Base-by-base conservation (phyloP, 2,797 vertebrate species). In the Sciaenops ocellatus region DNA sequence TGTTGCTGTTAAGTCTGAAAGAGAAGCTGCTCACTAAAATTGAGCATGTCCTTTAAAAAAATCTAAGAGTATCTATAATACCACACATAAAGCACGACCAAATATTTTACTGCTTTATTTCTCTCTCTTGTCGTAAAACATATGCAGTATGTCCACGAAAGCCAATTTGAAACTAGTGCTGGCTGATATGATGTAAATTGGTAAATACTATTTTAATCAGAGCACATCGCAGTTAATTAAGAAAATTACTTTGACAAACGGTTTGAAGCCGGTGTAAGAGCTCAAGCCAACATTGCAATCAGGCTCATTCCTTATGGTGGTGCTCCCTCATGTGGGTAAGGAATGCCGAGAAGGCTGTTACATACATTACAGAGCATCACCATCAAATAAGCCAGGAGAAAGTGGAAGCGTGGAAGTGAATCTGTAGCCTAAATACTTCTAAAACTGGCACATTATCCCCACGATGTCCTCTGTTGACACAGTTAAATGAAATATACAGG, bases 171-270 rank as follows among this genome's bases (percentile, higher is more conserved):
- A 84, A 67, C 54, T 74, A 69, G 52, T 26, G 66, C 82, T 17
- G 90, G 67, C 82, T 90, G 81, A 89, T 90, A 88, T 70, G 84
- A 89, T 87, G 86, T 74, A 92, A 90, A 93, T 92, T 93, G 90
- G 87, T 92, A 89, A 93, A 93, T 91, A 85, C 88, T 87, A 85
- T 90, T 89, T 88, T 89, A 95, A 94, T 94, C 90, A 91, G 87
- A 86, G 76, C 86, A 80, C 83, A 91, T 93, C 82, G 48, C 80
- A 70, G 87, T 87, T 92, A 93, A 94, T 95, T 93, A 93, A 78
- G 90, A 77, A 91, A 94, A 93, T 92, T 80, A 91, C 86, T 83
- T 70, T 92, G 90, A 94, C 91, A 91, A 92, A 91, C 61, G 52
- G 61, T 92, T 88, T 89, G 84, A 90, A 91, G 86, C 81, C 54